Percentiles rank a stretch among this genome's conserved stretches.
These are phyloP conservation scores for Melanostoma mellinum DNA, from an alignment of 2,888 invertebrate genomes.

Conservation along the genomic window DNA sequence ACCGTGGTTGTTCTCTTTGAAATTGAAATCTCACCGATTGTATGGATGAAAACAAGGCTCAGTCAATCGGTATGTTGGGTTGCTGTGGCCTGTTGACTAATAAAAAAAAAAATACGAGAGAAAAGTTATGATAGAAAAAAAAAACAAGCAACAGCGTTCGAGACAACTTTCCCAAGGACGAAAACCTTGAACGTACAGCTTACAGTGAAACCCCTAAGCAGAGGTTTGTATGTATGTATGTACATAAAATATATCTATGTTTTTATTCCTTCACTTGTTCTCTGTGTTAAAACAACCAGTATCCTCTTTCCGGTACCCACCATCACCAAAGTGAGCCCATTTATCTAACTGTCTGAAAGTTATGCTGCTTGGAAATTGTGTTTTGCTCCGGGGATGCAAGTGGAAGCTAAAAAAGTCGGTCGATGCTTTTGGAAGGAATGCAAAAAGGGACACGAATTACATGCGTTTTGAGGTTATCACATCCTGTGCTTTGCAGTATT, in stretches of 20 bases:
- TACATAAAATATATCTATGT: too few species aligned
- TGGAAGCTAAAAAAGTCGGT: conserved; percentile 14
- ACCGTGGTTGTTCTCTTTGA: conserved; percentile 4
- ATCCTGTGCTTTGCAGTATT: conserved; percentile 19
- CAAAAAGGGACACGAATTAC: conserved; percentile 19
- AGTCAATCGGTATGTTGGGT: conserved; percentile 20
- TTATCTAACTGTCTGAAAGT: conserved; percentile 56
- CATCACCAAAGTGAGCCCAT: neutral
- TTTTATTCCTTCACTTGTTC: neutral
- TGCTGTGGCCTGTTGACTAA: conserved; percentile 24
- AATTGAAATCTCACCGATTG: conserved; percentile 56
- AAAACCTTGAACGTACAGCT: conserved; percentile 36
- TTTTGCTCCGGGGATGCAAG: conserved; percentile 7
- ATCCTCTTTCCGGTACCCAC: neutral
- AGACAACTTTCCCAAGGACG: conserved; percentile 51
- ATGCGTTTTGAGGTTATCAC: conserved; percentile 9
- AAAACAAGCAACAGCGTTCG: conserved; percentile 48
- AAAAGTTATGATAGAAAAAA: conserved; percentile 14
- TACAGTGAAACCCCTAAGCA: conserved; percentile 26
- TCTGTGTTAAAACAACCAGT: neutral
- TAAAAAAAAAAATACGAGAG: neutral
- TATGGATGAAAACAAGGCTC: conserved; percentile 7
- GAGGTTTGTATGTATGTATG: too few species aligned
- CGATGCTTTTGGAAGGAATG: conserved; percentile 32
- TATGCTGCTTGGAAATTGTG: conserved; percentile 48